A percentile compares a stretch with the other conserved stretches of the same genome.
Conservation (phyloP, 2,113 vertebrate species). For the Pollachius pollachius region DNA sequence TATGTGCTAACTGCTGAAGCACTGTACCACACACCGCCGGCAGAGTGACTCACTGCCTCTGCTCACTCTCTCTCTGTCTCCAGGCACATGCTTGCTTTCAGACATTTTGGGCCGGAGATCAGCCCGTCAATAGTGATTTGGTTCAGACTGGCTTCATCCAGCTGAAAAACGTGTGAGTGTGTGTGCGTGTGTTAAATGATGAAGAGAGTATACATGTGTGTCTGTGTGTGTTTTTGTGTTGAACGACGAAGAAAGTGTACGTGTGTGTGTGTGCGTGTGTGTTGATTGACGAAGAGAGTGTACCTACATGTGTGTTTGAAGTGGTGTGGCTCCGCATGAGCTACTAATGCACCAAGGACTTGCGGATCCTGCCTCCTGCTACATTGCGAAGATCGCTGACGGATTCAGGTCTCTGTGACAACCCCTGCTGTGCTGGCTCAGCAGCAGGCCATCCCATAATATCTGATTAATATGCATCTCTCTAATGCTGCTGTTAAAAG, state of each 20-base stretch:
- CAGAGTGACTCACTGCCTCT: conserved; percentile 26
- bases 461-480: conserved; percentile 59
- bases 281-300: neutral
- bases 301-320: conserved; percentile 3
- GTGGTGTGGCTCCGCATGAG: conserved; percentile 14
- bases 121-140: too few species aligned
- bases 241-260: neutral
- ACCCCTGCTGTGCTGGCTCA: conserved; percentile 54
- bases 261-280: conserved; percentile 1
- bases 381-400: conserved; percentile 42
- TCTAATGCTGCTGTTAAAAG: conserved; percentile 53
- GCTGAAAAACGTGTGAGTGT: too few species aligned
- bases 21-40: conserved; percentile 1
- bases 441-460: conserved; percentile 55
- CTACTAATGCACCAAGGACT: conserved; percentile 39
- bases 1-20: too few species aligned
- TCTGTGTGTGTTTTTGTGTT: conserved; percentile 1
- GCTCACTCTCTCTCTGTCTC: conserved; percentile 7
- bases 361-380: conserved; percentile 19
- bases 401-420: conserved; percentile 52
- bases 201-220: neutral
- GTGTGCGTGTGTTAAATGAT: neutral
- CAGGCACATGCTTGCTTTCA: too few species aligned
- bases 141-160: too few species aligned
- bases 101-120: too few species aligned